Percentiles rank a stretch among this genome's conserved stretches.
phyloP scores from a whole-genome alignment of 30 jellyfish, hydroid and myxozoan species.

The Clytia hemisphaerica region DNA sequence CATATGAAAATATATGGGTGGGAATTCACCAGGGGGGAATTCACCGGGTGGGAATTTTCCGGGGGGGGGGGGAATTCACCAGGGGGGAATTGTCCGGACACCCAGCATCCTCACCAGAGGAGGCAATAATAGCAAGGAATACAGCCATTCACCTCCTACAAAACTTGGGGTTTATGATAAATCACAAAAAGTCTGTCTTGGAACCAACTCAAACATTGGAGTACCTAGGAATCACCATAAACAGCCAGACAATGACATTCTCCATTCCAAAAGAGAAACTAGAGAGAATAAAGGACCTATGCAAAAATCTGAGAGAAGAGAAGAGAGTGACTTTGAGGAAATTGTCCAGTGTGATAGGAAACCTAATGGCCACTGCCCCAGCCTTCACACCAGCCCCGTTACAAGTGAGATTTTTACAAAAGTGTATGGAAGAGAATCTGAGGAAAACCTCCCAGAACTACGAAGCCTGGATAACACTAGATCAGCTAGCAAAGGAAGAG shows the following conservation, averaged over 20 bases:
- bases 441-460: not conserved
- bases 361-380: constrained; percentile 32
- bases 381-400: constrained; percentile 41
- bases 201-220: constrained; percentile 1
- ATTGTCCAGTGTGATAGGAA: constrained; percentile 26
- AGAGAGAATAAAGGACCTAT: not conserved
- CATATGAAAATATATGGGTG: too few species aligned
- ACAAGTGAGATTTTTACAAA: constrained; percentile 23
- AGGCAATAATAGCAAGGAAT: not conserved
- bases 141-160: constrained; percentile 13
- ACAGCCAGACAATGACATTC: constrained; percentile 9
- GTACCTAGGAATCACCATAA: constrained; percentile 1
- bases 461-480: constrained; percentile 1
- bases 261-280: constrained; percentile 4
- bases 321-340: not conserved
- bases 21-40: too few species aligned
- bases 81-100: too few species aligned
- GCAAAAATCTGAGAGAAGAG: not conserved
- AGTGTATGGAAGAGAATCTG: constrained; percentile 14
- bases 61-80: too few species aligned
- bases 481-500: constrained; percentile 2
- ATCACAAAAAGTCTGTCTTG: not conserved
- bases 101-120: too few species aligned
- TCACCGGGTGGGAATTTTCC: too few species aligned
- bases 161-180: too few species aligned